Conservation (phyloP, 2,113 vertebrate genomes). For the Lamprologus sp. region DNA sequence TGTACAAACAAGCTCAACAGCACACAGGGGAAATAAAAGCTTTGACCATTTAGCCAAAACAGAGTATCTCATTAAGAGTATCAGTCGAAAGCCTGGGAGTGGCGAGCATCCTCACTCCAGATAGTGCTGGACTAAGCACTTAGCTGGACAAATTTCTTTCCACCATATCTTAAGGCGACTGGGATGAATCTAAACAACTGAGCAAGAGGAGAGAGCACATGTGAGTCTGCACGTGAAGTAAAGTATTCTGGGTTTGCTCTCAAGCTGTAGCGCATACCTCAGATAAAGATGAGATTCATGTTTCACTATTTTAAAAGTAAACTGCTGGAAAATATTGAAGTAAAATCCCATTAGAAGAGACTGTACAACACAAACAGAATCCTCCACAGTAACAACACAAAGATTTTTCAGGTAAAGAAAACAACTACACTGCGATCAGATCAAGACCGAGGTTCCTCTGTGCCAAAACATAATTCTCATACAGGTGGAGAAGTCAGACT, state of each 20-base stretch:
- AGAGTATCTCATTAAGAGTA: constrained; percentile 54
- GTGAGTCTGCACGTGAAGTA: background rate
- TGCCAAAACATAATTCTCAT: background rate
- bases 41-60: constrained; percentile 53
- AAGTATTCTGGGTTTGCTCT: background rate
- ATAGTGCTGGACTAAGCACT: constrained; percentile 42
- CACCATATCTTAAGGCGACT: background rate
- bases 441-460: background rate
- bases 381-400: background rate
- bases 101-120: background rate
- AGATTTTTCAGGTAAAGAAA: rapidly evolving
- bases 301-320: background rate
- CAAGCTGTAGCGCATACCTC: background rate
- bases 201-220: background rate
- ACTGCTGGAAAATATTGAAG: background rate
- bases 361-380: background rate
- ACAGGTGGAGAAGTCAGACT: background rate
- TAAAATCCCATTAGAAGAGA: background rate
- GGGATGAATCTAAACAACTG: background rate
- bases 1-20: constrained; percentile 40
- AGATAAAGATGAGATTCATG: background rate
- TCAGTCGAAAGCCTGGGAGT: constrained; percentile 35
- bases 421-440: background rate
- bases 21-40: constrained; percentile 56
- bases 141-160: constrained; percentile 6